These are phyloP conservation scores for Ganaspis sp. DNA, from an alignment of 1,140 invertebrate genomes.

Conservation along the genomic window DNA sequence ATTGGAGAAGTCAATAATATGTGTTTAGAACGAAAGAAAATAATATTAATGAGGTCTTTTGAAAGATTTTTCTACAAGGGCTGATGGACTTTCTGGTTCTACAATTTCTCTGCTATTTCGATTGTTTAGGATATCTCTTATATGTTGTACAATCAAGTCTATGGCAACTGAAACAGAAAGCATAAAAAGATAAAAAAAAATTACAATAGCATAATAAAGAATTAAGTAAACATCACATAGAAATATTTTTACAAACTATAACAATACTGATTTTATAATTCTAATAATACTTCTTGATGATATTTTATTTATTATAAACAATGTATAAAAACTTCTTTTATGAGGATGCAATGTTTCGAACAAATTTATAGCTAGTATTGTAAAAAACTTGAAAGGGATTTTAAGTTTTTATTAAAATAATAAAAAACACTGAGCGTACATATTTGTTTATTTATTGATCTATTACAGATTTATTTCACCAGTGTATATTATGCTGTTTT, in stretches of 20 bases:
- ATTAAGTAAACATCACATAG: constrained; percentile 7
- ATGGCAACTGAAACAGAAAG: constrained; percentile 87
- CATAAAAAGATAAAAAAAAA: too few relatives aligned
- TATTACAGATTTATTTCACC: constrained; percentile 13
- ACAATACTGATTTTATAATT: too few relatives aligned
- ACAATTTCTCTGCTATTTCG: constrained; percentile 67
- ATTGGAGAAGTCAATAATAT: background rate
- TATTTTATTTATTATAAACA: constrained; percentile 13
- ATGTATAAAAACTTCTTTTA: too few relatives aligned
- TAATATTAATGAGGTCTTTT: constrained; percentile 71
- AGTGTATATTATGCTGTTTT: constrained; percentile 20
- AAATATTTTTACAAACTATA: background rate
- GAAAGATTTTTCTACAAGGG: constrained; percentile 57
- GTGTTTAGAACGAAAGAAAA: background rate
- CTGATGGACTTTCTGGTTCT: constrained; percentile 66
- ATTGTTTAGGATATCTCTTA: constrained; percentile 86
- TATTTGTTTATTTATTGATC: background rate
- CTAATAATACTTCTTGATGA: too few relatives aligned
- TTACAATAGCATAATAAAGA: constrained; percentile 47
- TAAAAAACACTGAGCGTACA: background rate
- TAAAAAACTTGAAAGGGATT: too few relatives aligned
- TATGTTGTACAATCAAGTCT: constrained; percentile 95
- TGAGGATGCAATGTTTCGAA: too few relatives aligned
- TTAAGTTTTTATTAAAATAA: background rate
- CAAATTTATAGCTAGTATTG: too few relatives aligned